Percentiles rank a stretch among this genome's conserved stretches.
Evolutionary conservation across 1,140 invertebrate species (phyloP).

Genomic region (Listronotus oregonensis): DNA sequence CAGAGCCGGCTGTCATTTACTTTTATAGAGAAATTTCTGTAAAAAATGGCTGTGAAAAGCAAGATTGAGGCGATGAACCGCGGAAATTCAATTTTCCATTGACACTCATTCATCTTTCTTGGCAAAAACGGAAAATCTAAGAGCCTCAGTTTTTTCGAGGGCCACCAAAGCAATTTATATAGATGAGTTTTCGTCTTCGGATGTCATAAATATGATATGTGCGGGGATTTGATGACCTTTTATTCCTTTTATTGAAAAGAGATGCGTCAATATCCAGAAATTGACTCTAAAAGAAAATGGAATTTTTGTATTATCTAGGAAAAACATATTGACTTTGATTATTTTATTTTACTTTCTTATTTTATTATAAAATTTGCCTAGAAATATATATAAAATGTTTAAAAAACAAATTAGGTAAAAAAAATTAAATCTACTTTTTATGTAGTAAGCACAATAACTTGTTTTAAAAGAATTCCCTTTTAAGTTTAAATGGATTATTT

Average conservation of each 20-base stretch:
- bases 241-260: slow-evolving; percentile 32
- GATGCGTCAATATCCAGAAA: slow-evolving; percentile 9
- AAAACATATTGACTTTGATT: no score
- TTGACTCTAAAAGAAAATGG: no score
- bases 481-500: no score
- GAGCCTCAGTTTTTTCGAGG: slow-evolving; percentile 21
- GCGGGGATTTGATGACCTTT: slow-evolving; percentile 28
- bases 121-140: slow-evolving; percentile 26
- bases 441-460: no score
- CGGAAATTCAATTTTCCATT: slow-evolving; percentile 63
- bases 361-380: no score
- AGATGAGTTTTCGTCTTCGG: slow-evolving; percentile 32
- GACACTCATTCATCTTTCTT: slow-evolving; percentile 58
- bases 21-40: slow-evolving; percentile 49
- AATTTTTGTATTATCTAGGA: no score
- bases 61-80: slow-evolving; percentile 63
- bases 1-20: slow-evolving; percentile 46
- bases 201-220: slow-evolving; percentile 37
- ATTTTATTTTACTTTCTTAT: no score
- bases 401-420: no score
- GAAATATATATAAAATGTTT: no score
- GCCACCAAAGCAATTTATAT: slow-evolving; percentile 32
- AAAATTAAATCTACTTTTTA: no score
- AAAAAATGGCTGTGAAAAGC: slow-evolving; percentile 45
- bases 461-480: no score